Evolutionary conservation across 2,888 invertebrate genomes (phyloP).

Genomic region (Agrochola lota): DNA sequence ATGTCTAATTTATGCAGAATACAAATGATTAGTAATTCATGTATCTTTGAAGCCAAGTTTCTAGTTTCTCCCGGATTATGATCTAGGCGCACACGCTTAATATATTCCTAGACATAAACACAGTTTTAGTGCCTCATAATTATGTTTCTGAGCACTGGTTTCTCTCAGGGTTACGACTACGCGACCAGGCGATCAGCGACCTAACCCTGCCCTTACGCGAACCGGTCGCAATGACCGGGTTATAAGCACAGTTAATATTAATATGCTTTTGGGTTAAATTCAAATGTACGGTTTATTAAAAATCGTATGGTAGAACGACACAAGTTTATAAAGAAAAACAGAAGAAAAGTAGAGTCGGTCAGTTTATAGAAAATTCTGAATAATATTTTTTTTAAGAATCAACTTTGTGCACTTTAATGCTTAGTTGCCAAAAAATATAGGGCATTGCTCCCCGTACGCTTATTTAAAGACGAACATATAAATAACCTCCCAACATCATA

Average conservation of each 20-base stretch:
- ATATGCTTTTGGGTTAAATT: constrained; percentile 63
- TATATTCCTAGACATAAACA: constrained; percentile 36
- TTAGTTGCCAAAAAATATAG: not conserved
- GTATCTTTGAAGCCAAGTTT: not conserved
- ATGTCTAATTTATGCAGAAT: constrained; percentile 18
- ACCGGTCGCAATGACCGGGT: constrained; percentile 64
- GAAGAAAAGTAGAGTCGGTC: too few relatives aligned
- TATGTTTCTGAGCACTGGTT: constrained; percentile 30
- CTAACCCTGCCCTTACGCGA: constrained; percentile 45
- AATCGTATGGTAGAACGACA: not conserved
- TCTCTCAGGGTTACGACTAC: constrained; percentile 53
- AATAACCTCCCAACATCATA: not conserved
- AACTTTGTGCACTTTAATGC: too few relatives aligned
- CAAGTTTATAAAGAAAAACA: not conserved
- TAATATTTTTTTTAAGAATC: not conserved
- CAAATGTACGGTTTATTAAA: constrained; percentile 23
- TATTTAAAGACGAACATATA: not conserved
- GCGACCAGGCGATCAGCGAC: constrained; percentile 33
- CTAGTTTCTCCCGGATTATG: constrained; percentile 49
- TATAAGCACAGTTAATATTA: constrained; percentile 56
- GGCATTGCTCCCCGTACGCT: not conserved
- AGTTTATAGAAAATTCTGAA: not conserved
- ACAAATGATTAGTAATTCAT: constrained; percentile 12
- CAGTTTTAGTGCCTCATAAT: constrained; percentile 27
- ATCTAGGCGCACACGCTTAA: constrained; percentile 21